These are phyloP conservation scores for Drosophila teissieri DNA, from an alignment of 1,140 invertebrate genomes.

Conservation along the genomic window DNA sequence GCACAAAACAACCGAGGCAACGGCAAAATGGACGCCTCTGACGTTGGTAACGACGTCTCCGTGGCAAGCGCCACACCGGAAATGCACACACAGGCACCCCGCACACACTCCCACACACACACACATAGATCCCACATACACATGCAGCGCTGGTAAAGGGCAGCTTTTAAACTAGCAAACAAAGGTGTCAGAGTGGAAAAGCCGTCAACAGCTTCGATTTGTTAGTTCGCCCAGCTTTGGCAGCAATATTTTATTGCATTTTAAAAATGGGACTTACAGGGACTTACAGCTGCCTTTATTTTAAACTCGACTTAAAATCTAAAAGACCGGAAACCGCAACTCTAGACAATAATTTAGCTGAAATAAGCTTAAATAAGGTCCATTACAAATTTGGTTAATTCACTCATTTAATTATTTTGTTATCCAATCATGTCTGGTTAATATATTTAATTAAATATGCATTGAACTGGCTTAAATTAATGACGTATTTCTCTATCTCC, in stretches of 20 bases:
- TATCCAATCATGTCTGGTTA: not conserved
- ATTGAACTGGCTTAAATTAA: not conserved
- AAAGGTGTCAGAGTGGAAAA: conserved; percentile 75
- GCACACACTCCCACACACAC: conserved; percentile 15
- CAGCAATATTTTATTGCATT: conserved; percentile 23
- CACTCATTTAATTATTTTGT: too few species aligned
- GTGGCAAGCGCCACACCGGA: conserved; percentile 65
- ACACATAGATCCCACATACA: not conserved
- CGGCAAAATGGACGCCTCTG: conserved; percentile 53
- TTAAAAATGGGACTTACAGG: conserved; percentile 1
- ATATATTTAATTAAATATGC: not conserved
- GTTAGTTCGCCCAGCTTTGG: conserved; percentile 27
- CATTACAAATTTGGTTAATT: too few species aligned
- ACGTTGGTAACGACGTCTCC: conserved; percentile 46
- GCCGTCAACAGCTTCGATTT: conserved; percentile 69
- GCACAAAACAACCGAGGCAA: conserved; percentile 36
- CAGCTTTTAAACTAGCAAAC: conserved; percentile 71
- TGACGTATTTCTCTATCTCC: not conserved
- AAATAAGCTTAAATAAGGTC: too few species aligned
- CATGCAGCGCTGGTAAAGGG: conserved; percentile 33
- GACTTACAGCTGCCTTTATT: not conserved
- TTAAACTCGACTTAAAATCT: not conserved
- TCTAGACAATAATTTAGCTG: too few species aligned
- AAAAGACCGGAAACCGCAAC: too few species aligned
- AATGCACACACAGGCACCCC: conserved; percentile 52